These are phyloP conservation scores for Rhinogobio ventralis DNA, from an alignment of 2,797 vertebrate species.

Conservation along the genomic window DNA sequence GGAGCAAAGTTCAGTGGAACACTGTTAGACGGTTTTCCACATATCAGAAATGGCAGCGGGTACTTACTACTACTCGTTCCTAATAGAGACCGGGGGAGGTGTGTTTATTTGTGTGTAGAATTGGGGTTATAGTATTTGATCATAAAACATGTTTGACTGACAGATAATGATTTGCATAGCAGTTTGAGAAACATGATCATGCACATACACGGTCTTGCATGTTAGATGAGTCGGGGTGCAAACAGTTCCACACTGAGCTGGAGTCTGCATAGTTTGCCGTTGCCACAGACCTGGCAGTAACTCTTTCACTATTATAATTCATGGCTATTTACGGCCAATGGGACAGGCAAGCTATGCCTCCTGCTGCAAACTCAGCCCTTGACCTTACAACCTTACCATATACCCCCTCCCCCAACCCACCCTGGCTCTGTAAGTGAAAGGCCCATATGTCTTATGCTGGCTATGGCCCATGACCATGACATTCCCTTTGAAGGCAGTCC, in stretches of 20 bases:
- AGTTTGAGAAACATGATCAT: slow-evolving; percentile 34
- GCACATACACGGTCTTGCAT: slow-evolving; percentile 11
- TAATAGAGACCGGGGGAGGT: neutral
- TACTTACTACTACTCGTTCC: slow-evolving; percentile 11
- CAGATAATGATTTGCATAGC: slow-evolving; percentile 13
- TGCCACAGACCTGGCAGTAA: slow-evolving; percentile 47
- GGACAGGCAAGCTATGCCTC: slow-evolving; percentile 28
- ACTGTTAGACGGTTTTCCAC: slow-evolving; percentile 63
- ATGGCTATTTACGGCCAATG: slow-evolving; percentile 18
- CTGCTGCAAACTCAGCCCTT: slow-evolving; percentile 29
- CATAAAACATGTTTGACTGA: slow-evolving; percentile 21
- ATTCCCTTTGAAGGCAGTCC: slow-evolving; percentile 59
- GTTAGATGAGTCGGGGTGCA: slow-evolving; percentile 24
- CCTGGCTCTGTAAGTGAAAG: slow-evolving; percentile 2
- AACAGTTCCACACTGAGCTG: slow-evolving; percentile 16
- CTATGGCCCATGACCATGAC: slow-evolving; percentile 46
- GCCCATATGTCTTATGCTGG: slow-evolving; percentile 59
- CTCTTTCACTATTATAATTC: slow-evolving; percentile 45
- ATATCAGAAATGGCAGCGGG: slow-evolving; percentile 40
- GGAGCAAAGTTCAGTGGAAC: slow-evolving; percentile 69
- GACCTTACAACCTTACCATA: slow-evolving; percentile 30
- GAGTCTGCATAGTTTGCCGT: slow-evolving; percentile 62
- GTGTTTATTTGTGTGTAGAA: slow-evolving; percentile 17
- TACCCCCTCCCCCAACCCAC: slow-evolving; percentile 16
- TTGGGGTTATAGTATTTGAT: neutral